These are phyloP conservation scores for Rhabdomys pumilio DNA, from an alignment of 2,797 vertebrate species.

Conservation along the genomic window DNA sequence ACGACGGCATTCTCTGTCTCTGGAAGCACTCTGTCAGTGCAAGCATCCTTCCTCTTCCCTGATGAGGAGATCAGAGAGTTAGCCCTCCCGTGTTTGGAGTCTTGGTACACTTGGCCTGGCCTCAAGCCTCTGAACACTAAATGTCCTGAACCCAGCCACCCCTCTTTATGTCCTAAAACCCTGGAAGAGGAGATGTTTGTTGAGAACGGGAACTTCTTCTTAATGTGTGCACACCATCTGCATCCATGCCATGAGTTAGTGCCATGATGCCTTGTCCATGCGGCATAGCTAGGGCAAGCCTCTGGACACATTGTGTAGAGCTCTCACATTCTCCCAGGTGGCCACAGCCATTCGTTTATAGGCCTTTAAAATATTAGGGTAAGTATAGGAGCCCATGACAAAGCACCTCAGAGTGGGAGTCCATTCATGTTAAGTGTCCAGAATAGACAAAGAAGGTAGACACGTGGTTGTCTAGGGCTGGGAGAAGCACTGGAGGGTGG, in stretches of 20 bases:
- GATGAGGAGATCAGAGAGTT: constrained; percentile 60
- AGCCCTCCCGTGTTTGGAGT: neutral
- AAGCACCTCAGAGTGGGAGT: neutral
- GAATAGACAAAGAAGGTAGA: constrained; percentile 25
- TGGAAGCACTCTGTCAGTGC: neutral
- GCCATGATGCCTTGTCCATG: neutral
- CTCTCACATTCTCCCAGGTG: neutral
- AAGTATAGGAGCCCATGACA: neutral
- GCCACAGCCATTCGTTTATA: neutral
- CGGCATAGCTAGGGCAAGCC: neutral
- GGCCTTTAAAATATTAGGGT: neutral
- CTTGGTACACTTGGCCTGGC: neutral
- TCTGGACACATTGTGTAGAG: neutral
- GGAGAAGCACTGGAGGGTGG: neutral
- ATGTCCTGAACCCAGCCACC: neutral
- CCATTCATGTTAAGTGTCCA: neutral
- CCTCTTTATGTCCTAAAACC: neutral
- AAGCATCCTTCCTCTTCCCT: constrained; percentile 69
- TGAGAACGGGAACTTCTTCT: constrained; percentile 42
- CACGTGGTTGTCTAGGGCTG: neutral
- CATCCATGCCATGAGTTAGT: neutral
- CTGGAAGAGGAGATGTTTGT: neutral
- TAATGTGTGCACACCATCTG: neutral
- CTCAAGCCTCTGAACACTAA: neutral
- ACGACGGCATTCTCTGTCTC: constrained; percentile 75